phyloP scores from a whole-genome alignment of 2,888 invertebrate species.

The Embidobia sp. region DNA sequence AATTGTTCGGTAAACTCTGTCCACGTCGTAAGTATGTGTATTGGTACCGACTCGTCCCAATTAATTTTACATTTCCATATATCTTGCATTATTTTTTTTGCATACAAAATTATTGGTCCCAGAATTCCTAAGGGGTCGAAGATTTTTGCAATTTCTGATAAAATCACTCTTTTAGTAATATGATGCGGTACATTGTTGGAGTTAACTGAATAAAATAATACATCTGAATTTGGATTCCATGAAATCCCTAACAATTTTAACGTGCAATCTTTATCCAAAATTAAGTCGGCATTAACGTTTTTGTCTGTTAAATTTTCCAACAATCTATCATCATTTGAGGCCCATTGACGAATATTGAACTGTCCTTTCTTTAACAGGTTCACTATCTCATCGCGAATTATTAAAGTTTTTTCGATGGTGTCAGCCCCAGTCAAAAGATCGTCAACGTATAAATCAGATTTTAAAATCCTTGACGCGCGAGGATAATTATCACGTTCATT shows the following conservation, averaged over 20 bases:
- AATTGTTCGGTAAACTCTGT: not conserved
- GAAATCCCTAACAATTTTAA: not conserved
- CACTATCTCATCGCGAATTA: not conserved
- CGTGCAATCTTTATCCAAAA: no score
- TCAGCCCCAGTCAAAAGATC: slow-evolving; percentile 40
- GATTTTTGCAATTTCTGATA: not conserved
- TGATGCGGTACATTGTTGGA: no score
- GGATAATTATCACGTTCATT: slow-evolving; percentile 7
- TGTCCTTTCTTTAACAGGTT: not conserved
- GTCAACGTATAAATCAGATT: slow-evolving; percentile 36
- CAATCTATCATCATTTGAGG: not conserved
- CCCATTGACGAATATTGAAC: not conserved
- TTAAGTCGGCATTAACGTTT: no score
- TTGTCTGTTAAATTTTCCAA: no score
- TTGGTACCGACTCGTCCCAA: slow-evolving; percentile 3
- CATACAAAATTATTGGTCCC: not conserved
- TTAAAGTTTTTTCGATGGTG: not conserved
- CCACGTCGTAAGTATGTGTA: not conserved
- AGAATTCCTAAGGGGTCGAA: slow-evolving; percentile 14
- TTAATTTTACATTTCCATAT: not conserved
- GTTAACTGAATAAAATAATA: not conserved
- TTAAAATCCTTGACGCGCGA: not conserved
- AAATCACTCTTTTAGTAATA: not conserved
- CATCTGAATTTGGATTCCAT: not conserved
- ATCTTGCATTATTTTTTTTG: slow-evolving; percentile 5